phyloP scores from a whole-genome alignment of 2,113 vertebrate genomes.

The Fulica atra region DNA sequence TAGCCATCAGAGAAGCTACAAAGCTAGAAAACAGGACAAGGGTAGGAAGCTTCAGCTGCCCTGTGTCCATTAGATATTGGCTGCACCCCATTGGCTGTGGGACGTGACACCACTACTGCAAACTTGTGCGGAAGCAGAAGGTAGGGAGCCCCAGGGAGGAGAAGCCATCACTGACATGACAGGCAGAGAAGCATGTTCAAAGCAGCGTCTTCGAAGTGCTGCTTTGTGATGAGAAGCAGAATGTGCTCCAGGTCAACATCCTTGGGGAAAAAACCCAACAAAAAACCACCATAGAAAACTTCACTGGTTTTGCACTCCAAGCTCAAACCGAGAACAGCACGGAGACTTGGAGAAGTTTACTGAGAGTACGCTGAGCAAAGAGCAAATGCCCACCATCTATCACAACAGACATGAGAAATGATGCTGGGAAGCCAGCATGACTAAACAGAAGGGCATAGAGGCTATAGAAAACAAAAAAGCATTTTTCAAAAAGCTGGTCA shows the following conservation, averaged over 20 bases:
- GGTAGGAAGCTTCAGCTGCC: background rate
- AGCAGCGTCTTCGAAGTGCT: background rate
- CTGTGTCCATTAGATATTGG: background rate
- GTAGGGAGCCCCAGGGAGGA: background rate
- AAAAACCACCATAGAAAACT: background rate
- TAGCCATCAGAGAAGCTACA: background rate
- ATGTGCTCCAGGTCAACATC: background rate
- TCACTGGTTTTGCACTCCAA: background rate
- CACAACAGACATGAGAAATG: background rate
- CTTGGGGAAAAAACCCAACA: background rate
- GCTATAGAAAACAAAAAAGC: background rate
- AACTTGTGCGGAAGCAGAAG: background rate
- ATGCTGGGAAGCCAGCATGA: background rate
- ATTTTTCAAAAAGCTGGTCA: background rate
- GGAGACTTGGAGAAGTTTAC: background rate
- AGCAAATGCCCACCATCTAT: background rate
- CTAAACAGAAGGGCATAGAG: background rate
- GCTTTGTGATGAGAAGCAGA: background rate
- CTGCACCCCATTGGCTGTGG: too few relatives aligned
- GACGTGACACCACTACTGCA: background rate
- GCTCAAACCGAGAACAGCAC: background rate
- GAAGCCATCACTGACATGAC: rapidly evolving
- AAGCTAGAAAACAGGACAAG: background rate
- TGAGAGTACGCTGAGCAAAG: background rate
- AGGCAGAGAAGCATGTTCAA: background rate